Base-by-base conservation (phyloP, 2,797 vertebrate genomes). In the Ambastaia sidthimunki region DNA sequence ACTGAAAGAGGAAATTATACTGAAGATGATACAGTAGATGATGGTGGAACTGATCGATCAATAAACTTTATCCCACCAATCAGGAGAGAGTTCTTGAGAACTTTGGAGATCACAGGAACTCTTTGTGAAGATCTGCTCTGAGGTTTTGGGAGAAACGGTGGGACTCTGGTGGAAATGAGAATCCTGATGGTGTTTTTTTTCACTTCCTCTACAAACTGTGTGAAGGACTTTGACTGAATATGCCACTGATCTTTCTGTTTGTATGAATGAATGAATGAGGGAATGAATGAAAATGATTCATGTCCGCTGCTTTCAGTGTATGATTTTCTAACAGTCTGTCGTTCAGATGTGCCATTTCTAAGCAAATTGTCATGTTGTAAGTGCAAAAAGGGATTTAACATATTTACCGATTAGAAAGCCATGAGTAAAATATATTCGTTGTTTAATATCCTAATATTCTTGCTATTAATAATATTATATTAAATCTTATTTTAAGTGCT, bases 401-500 rank as follows among this genome's bases (percentile, higher is more conserved):
- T 90, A 89, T 86, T 89, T 87, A 82, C 71, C 88, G 89, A 89
- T 86, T 92, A 91, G 90, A 88, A 91, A 92, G 89, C 89, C 88
- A 91, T 86, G 88, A 89, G 90, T 86, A 81, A 90, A 88, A 89
- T 90, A 91, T 93, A 90, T 90, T 90, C 91, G 90, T 91, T 86
- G 88, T 93, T 90, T 94, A 94, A 93, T 94, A 93, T 91, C 89
- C 92, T 94, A 93, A 91, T 91, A 92, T 93, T 94, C 82, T 87
- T 86, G 81, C 84, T 85, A 88, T 89, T 89, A 88, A 87, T 89
- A 86, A 88, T 89, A 78, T 82, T 85, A 87, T 87, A 87, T 87
- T 85, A 93, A 89, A 94, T 92, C 97, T 93, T 95, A 94, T 97
- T 95, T 95, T 94, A 96, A 97, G 95, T 97, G 92, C 94, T 97